Evolutionary conservation across 2,797 vertebrate species (phyloP).

Genomic region (Peromyscus nudipes): DNA sequence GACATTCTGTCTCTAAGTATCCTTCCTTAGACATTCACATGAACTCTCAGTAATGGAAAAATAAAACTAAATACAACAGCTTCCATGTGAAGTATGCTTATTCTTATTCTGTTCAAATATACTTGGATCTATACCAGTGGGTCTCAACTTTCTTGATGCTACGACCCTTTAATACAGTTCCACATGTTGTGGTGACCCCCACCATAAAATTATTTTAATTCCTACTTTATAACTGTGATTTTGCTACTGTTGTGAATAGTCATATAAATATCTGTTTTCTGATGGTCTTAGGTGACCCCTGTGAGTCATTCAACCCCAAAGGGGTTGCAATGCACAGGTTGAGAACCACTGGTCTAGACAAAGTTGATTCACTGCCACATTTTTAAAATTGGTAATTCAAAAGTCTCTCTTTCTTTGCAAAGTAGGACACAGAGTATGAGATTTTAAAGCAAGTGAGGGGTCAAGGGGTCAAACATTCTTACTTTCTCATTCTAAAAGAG

Average conservation of each 20-base stretch:
- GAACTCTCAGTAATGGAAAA: constrained; percentile 25
- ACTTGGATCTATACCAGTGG: neutral
- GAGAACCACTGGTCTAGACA: neutral
- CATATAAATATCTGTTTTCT: neutral
- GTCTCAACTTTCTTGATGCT: neutral
- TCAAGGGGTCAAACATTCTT: neutral
- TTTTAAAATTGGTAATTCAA: neutral
- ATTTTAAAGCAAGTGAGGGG: constrained; percentile 8
- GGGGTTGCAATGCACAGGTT: neutral
- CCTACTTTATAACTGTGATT: neutral
- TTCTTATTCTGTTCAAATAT: constrained; percentile 27
- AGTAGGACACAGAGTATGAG: neutral
- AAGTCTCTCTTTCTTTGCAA: neutral
- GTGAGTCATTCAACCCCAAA: too few relatives aligned
- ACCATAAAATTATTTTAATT: neutral
- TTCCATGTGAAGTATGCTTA: neutral
- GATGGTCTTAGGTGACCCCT: neutral
- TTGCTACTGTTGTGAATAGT: neutral
- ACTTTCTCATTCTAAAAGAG: neutral
- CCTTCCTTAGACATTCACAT: neutral
- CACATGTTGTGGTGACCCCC: neutral
- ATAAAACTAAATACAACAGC: neutral
- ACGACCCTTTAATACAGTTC: neutral
- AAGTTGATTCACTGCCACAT: neutral
- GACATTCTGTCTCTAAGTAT: neutral